A percentile compares a stretch with the other conserved stretches of the same genome.
phyloP scores from a whole-genome alignment of 2,888 invertebrate species.

The Eristalis intricaria region DNA sequence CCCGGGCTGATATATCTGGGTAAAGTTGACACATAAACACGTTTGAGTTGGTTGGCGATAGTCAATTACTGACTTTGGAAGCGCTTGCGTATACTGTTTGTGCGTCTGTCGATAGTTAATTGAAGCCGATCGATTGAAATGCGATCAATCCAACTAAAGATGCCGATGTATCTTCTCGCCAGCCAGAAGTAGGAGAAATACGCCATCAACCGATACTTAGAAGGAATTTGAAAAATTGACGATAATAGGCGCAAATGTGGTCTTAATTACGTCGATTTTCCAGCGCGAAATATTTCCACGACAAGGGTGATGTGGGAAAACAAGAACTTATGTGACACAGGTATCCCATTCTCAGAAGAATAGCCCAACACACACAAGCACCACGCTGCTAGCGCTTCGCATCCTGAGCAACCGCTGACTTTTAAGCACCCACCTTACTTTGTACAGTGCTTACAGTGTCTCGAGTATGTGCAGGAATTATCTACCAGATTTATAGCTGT shows the following conservation, averaged over 20 bases:
- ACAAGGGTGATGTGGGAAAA: slow-evolving; percentile 71
- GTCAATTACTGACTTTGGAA: slow-evolving; percentile 39
- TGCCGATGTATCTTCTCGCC: slow-evolving; percentile 66
- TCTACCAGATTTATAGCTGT: neutral
- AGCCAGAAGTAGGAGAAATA: slow-evolving; percentile 25
- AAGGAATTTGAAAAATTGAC: slow-evolving; percentile 62
- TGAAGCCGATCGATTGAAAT: slow-evolving; percentile 73
- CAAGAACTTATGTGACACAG: slow-evolving; percentile 65
- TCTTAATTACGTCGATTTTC: slow-evolving; percentile 70
- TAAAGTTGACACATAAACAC: slow-evolving; percentile 10
- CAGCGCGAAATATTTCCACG: slow-evolving; percentile 70
- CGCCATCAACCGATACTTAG: slow-evolving; percentile 37
- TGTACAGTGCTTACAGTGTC: neutral
- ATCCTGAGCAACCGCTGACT: neutral
- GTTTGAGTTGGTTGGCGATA: slow-evolving; percentile 4
- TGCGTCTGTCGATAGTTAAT: slow-evolving; percentile 64
- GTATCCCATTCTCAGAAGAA: slow-evolving; percentile 56
- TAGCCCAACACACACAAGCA: neutral
- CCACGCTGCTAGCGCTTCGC: neutral
- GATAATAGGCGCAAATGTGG: slow-evolving; percentile 72
- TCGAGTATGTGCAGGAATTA: neutral
- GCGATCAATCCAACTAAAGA: slow-evolving; percentile 70
- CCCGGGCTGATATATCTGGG: neutral
- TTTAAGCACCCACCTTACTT: neutral
- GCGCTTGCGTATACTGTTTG: slow-evolving; percentile 38